Base-by-base conservation (phyloP, 2,888 invertebrate species). In the Lordiphosa fenestrarum region DNA sequence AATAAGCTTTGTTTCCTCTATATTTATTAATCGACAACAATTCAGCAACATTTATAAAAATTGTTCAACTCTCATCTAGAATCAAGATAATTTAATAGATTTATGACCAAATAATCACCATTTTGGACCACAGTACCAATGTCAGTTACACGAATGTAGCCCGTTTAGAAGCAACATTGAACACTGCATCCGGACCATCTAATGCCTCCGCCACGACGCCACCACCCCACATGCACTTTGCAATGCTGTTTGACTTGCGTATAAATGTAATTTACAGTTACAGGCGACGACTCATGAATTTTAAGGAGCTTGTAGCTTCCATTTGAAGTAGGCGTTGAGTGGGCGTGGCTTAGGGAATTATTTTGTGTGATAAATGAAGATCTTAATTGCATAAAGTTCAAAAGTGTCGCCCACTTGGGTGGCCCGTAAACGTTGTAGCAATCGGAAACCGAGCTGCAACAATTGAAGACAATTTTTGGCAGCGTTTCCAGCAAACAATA, bases 221-320 rank as follows among this genome's bases (percentile, higher is more conserved):
- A 21, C n/a, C 23, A 35, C 19, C 35, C 35, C 38, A 41, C 47
- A 48, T 51, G 55, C 21, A 64, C 62, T 70, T 73, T 70, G 55
- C 51, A 76, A 80, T 70, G 70, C 70, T 68, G 71, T 78, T 76
- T 75, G 78, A 78, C 76, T 71, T 77, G 76, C 63, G 72, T 72
- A 73, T 77, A 77, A 77, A 77, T 77, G 74, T 76, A 77, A 77
- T 77, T 77, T 77, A 76, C 68, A 76, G 76, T 73, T 73, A 69
- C 76, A 59, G 72, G 62, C 73, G 50, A 72, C 72, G 77, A 76
- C 74, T 80, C 77, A 80, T 80, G 77, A 77, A 77, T 77, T 77
- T 80, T 74, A 80, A 77, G 68, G 63, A 80, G 76, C 62, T 61
- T 53, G 25, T 37, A 53, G 41, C 53, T 53, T 47, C 41, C 37